Percentiles rank a stretch among this genome's conserved stretches.
Evolutionary conservation across 2,888 invertebrate genomes (phyloP).

Genomic region (Apamea monoglypha): DNA sequence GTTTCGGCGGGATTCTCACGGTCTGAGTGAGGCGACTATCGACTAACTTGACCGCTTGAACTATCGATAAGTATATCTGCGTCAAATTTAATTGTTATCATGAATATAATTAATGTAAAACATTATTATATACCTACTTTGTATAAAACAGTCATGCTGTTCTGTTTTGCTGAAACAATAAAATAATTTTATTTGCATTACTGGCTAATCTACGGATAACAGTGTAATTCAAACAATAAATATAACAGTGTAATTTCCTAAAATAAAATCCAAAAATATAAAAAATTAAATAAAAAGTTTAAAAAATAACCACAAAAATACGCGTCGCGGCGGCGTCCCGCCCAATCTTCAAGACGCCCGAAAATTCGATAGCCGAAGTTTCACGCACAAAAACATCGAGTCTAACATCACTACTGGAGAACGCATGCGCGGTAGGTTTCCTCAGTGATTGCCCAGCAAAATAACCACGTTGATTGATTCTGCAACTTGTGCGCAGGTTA

Average conservation of each 20-base stretch:
- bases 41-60: slow-evolving; percentile 65
- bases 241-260: too few species aligned
- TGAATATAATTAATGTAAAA: slow-evolving; percentile 10
- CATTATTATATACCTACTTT: slow-evolving; percentile 3
- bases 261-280: slow-evolving; percentile 1
- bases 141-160: not conserved
- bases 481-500: slow-evolving; percentile 88
- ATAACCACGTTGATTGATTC: slow-evolving; percentile 88
- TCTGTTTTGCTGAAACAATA: not conserved
- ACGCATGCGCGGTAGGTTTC: slow-evolving; percentile 82
- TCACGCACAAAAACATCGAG: slow-evolving; percentile 61
- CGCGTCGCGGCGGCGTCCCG: slow-evolving; percentile 4
- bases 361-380: slow-evolving; percentile 62
- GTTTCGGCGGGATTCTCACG: slow-evolving; percentile 77
- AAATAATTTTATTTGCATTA: not conserved
- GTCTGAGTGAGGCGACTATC: slow-evolving; percentile 70
- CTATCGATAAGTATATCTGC: slow-evolving; percentile 71
- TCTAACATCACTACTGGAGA: slow-evolving; percentile 77
- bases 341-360: slow-evolving; percentile 59
- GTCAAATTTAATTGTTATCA: slow-evolving; percentile 28
- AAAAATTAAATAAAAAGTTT: not conserved
- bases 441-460: slow-evolving; percentile 82
- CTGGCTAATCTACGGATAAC: not conserved
- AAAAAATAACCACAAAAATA: not conserved
- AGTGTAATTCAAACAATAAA: too few species aligned